Evolutionary conservation across 2,888 invertebrate species (phyloP).

Genomic region (Epirrita christyi): DNA sequence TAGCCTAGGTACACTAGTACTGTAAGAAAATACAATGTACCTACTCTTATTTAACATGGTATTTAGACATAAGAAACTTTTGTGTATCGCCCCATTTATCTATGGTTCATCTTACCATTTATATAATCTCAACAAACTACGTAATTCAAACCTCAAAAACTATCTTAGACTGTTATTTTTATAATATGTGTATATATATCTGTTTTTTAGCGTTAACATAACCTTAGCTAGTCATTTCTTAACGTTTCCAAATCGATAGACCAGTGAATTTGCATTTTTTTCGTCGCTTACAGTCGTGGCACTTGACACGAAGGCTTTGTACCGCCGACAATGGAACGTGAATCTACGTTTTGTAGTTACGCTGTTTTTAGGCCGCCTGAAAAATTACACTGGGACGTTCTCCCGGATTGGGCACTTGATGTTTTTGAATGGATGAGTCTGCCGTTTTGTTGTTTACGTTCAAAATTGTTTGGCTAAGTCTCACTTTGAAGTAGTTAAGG

Average conservation of each 20-base stretch:
- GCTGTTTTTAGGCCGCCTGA: slow-evolving; percentile 55
- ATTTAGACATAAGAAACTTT: too few relatives aligned
- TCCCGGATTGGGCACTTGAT: slow-evolving; percentile 14
- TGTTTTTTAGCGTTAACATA: not conserved
- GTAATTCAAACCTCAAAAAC: too few relatives aligned
- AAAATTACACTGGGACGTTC: slow-evolving; percentile 61
- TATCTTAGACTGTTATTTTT: not conserved
- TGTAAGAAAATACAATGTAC: too few relatives aligned
- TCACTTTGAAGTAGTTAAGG: not conserved
- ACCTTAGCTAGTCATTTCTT: slow-evolving; percentile 3
- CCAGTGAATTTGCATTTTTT: slow-evolving; percentile 79
- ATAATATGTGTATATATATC: not conserved
- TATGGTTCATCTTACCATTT: too few relatives aligned
- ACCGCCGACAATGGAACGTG: slow-evolving; percentile 63
- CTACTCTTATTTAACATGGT: too few relatives aligned
- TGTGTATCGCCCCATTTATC: too few relatives aligned
- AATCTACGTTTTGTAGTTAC: slow-evolving; percentile 62
- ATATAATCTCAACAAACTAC: too few relatives aligned
- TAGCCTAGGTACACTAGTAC: too few relatives aligned
- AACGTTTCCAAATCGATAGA: slow-evolving; percentile 23
- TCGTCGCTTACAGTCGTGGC: slow-evolving; percentile 68
- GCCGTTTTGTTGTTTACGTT: slow-evolving; percentile 15
- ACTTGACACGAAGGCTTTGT: slow-evolving; percentile 71
- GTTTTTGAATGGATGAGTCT: slow-evolving; percentile 28
- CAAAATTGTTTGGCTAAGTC: not conserved